A percentile compares a stretch with the other conserved stretches of the same genome.
Conservation (phyloP, 2,797 vertebrate genomes). For the Nothura maculosa region DNA sequence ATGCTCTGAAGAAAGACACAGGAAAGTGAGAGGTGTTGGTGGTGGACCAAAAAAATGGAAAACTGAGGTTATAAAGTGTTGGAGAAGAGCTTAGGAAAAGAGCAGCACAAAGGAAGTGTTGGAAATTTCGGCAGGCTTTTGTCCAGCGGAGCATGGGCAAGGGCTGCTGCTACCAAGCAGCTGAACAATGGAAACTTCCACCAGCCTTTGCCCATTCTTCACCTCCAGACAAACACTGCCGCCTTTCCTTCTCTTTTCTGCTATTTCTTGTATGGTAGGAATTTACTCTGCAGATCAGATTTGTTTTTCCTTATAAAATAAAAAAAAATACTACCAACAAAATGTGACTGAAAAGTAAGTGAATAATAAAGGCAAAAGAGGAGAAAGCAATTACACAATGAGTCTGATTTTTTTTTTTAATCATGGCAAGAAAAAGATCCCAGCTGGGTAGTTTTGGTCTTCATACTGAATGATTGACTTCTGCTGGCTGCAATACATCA, state of each 20-base stretch:
- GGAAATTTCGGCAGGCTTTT: neutral
- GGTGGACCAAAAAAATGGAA: neutral
- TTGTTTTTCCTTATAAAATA: neutral
- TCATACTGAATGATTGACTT: neutral
- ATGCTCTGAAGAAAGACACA: neutral
- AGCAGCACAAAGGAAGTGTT: neutral
- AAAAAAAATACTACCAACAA: neutral
- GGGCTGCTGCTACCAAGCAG: rapidly evolving
- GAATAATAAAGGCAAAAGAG: neutral
- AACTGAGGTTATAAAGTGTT: neutral
- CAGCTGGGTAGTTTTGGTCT: neutral
- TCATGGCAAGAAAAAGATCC: neutral
- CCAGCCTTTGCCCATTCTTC: neutral
- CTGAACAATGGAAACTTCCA: neutral
- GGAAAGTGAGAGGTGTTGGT: neutral
- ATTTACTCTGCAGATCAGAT: neutral
- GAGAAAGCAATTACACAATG: neutral
- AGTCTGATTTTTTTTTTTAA: neutral
- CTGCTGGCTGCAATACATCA: neutral
- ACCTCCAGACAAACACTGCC: rapidly evolving
- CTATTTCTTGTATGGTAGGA: neutral
- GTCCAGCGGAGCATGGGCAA: neutral
- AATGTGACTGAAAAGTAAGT: neutral
- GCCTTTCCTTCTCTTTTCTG: neutral
- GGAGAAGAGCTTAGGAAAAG: neutral